Conservation (phyloP, 2,888 invertebrate species). For the Coelopa pilipes region DNA sequence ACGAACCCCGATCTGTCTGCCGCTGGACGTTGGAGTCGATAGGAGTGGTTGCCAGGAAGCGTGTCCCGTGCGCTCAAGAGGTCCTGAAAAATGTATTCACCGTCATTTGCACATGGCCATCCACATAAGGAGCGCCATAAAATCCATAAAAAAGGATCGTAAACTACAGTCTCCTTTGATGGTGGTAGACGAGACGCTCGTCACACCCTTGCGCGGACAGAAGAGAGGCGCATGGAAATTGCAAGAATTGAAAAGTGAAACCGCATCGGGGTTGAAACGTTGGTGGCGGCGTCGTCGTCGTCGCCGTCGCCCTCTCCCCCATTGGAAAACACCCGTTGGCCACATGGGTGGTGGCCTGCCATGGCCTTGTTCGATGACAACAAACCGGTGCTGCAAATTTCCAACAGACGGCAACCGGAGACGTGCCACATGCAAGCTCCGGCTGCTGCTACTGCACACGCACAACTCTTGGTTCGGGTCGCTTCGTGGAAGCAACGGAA, state of each 20-base stretch:
- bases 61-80: too few species aligned
- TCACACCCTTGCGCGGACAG: conserved; percentile 28
- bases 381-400: neutral
- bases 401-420: too few species aligned
- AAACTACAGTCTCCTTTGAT: neutral
- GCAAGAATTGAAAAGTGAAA: conserved; percentile 27
- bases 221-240: neutral
- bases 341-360: conserved; percentile 12
- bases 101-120: too few species aligned
- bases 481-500: neutral
- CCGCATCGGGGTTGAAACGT: conserved; percentile 26
- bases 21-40: neutral
- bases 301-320: too few species aligned
- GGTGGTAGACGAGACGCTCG: neutral
- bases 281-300: neutral
- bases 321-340: neutral
- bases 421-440: neutral
- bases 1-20: neutral
- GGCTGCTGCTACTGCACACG: neutral
- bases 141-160: neutral
- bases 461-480: too few species aligned
- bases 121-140: neutral
- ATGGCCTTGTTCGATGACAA: neutral
- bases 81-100: neutral
- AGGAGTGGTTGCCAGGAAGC: neutral